Conservation (phyloP, 2,113 vertebrate genomes). For the Beaufortia kweichowensis region DNA sequence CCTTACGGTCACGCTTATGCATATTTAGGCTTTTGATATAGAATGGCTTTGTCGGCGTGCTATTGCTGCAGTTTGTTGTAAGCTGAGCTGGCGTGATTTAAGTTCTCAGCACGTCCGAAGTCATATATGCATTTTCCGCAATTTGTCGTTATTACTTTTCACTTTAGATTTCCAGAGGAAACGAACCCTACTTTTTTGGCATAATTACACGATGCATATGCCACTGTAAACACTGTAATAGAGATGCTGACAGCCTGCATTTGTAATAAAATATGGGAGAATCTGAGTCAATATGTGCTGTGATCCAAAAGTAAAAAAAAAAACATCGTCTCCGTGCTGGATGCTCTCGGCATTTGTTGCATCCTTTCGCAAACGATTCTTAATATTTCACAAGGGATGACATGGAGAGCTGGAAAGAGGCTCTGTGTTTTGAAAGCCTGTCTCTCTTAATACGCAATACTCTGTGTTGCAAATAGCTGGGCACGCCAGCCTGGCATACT, state of each 20-base stretch:
- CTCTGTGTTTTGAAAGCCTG: conserved; percentile 65
- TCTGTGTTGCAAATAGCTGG: conserved; percentile 33
- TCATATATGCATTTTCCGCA: neutral
- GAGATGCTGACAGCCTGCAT: conserved; percentile 67
- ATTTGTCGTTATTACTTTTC: conserved; percentile 28
- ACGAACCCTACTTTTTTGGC: conserved; percentile 69
- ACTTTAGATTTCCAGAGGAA: conserved; percentile 64
- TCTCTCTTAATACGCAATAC: conserved; percentile 52
- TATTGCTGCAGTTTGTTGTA: neutral
- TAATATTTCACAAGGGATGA: conserved; percentile 70
- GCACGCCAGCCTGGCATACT: conserved; percentile 34
- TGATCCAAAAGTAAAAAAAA: conserved; percentile 46
- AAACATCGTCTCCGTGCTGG: conserved; percentile 52
- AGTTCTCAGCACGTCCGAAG: conserved; percentile 16
- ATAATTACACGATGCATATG: conserved; percentile 73
- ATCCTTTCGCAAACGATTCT: conserved; percentile 62
- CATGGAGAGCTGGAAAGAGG: conserved; percentile 56
- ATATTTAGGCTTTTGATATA: neutral
- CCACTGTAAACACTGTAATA: conserved; percentile 70
- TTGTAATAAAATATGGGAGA: conserved; percentile 72
- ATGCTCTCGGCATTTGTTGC: conserved; percentile 68
- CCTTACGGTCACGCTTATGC: neutral
- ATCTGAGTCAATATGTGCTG: conserved; percentile 53
- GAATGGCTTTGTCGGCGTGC: neutral
- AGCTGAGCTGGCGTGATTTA: conserved; percentile 51